phyloP scores from a whole-genome alignment of 1,140 invertebrate species.

The Brachionus sp. region DNA sequence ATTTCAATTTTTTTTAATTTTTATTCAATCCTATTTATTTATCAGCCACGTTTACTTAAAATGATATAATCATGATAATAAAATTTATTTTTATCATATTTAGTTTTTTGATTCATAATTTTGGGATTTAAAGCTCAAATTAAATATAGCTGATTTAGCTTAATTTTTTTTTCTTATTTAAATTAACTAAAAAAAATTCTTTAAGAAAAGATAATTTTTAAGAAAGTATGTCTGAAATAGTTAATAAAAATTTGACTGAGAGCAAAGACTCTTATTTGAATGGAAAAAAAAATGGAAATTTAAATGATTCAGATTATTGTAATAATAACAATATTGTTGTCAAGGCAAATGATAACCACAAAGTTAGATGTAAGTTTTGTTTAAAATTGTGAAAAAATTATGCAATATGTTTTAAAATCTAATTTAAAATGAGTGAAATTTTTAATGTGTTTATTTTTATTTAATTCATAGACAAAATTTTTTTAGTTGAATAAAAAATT shows the following conservation, averaged over 20 bases:
- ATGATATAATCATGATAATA: slow-evolving; percentile 39
- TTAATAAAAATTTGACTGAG: not conserved
- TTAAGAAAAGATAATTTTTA: not conserved
- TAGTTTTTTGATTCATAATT: not conserved
- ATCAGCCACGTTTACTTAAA: slow-evolving; percentile 7
- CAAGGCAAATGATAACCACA: not conserved
- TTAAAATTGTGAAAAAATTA: not conserved
- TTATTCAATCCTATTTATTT: not conserved
- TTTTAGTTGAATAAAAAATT: not conserved
- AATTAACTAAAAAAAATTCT: not conserved
- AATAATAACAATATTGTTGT: slow-evolving; percentile 36
- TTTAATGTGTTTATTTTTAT: not conserved
- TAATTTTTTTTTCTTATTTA: not conserved
- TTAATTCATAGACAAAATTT: not conserved
- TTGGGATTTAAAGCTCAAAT: slow-evolving; percentile 29
- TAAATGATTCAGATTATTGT: slow-evolving; percentile 23
- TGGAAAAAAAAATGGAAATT: not conserved
- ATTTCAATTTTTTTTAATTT: not conserved
- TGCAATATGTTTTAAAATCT: not conserved
- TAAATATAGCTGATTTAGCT: not conserved
- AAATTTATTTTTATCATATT: slow-evolving; percentile 4
- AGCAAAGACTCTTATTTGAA: not conserved
- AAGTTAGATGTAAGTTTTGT: slow-evolving; percentile 32
- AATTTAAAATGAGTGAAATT: not conserved
- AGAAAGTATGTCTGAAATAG: not conserved